Evolutionary conservation across 2,888 invertebrate species (phyloP), one percentile per base, ranked within the genome.

Genomic region (Aspidiotus rigidus): DNA sequence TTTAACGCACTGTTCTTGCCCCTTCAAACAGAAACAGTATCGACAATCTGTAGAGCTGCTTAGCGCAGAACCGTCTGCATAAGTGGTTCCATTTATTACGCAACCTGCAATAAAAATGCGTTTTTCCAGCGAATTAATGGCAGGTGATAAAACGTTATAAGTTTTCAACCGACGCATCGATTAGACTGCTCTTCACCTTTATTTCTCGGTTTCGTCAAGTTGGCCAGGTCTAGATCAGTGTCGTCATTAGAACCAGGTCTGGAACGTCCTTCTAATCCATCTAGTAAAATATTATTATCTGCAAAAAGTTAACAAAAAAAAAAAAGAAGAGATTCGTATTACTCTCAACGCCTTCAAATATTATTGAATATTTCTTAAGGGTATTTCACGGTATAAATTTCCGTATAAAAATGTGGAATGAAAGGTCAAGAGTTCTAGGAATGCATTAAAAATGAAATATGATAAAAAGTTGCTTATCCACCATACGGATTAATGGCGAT

Each of bases 21-120:
- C 89, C 42, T 82, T 73, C 74, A 89, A 85, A 77, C 93, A 93
- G 80, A 89, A 93, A 79, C 93, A 93, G 78, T 89, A 89, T 78
- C 90, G 88, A 79, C 93, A 93, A n/a, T 86, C 83, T 71, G 85
- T 83, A 16, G 85, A 84, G 7, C 88, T 85, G 73, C 85, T 83
- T 88, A 93, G 88, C 8, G 93, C 92, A 7, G 92, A 92, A 3
- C 90, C 90, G 62, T 88, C 86, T 16, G 85, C 86, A 79, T 86
- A 90, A 74, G 86, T 80, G 40, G 85, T 84, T 44, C 88, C 89
- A 74, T 86, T 86, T 74, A 83, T 81, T 75, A 86, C 80, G 78
- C 89, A 89, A 74, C 86, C 88, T 86, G 80, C 76, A 77, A 79
- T 77, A 73, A 78, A 41, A 13, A 64, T 61, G 55, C 28, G 28